Base-by-base conservation (phyloP, 92 coral and sea anemone genomes). In the Meandrina meandrites region DNA sequence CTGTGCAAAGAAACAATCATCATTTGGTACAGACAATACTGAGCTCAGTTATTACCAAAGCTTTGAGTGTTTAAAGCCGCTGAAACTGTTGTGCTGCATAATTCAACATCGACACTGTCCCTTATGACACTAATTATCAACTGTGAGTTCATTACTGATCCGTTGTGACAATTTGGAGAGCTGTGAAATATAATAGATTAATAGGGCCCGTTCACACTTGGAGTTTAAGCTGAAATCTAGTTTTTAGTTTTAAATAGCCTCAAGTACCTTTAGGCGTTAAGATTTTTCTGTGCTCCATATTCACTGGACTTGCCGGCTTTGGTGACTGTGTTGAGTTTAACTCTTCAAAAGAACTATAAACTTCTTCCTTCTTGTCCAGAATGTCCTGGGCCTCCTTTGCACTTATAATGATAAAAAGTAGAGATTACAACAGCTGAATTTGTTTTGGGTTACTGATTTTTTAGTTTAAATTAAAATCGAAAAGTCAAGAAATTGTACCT, bases 241-340 rank as follows among this genome's bases (percentile, higher is more conserved):
- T 48, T 48, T 48, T 40, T 40, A 40, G 45, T 40, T 40, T 40
- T 2, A 40, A 40, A 40, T 40, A 40, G 45, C 45, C n/a, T n/a
- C n/a, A 27, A 11, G 66, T 78, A 92, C 94, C 91, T 90, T 90
- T 92, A 9, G 94, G 94, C 17, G 94, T 92, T 36, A 92, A 89
- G 77, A 89, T 90, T 68, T 87, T 89, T 51, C 94, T 72, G 47
- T 57, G 85, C 27, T 89, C 91, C 31, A 28, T 34, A 34, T 42
- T 83, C 17, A 78, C 74, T 28, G 84, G 86, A 54, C 81, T 36
- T 73, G 60, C 47, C 9, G 81, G 76, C 51, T 32, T 28, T 35
- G 81, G 79, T 82, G 87, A 62, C 30, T 58, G 80, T 37, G 81
- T 19, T 1, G 28, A 34, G 22, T 42, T 58, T 40, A 79, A 34